Evolutionary conservation across 2,888 invertebrate species (phyloP), one percentile per base, ranked within the genome.

Genomic region (Orchestes rusci): DNA sequence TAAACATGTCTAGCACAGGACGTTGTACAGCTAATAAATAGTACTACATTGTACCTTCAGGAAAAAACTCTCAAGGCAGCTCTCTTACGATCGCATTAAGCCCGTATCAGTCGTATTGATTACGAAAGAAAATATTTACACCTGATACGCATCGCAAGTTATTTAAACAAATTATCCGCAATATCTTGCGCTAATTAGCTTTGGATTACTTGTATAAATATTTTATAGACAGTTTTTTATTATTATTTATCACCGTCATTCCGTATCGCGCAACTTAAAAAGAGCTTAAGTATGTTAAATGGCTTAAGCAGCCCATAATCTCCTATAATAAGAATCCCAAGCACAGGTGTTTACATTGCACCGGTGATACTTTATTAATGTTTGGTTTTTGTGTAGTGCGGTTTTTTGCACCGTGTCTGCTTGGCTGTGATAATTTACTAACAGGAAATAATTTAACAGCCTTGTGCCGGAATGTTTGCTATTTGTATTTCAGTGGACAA

Each of bases 311-410:
- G 23, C 18, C 43, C 39, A 48, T 48, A 48, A 48, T 48, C 44
- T 41, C 34, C 15, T 35, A 45, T 45, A 45, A 45, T 49, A 49
- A 49, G 45, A 42, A 37, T 10, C 27, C 49, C n/a, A 30, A 31
- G 44, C 49, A 49, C 49, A 49, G 49, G 49, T 49, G 49, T 49
- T 45, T 49, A 44, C 42, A 43, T 45, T 42, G 39, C 47, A 31
- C 3, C 8, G 32, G 35, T 39, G 43, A 47, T 47, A 47, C 43
- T 47, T 47, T 43, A 47, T 47, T 47, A 43, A 43, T 47, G 47
- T 47, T 47, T 43, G 47, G 34, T 47, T 47, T n/a, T 43, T 47
- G 31, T 42, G 29, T 36, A 15, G 17, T 12, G 8, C 13, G 16
- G 16, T 37, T 28, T 37, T 20, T 10, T 39, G 18, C 16, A 7